Base-by-base conservation (phyloP, 2,888 invertebrate species). In the Pristionchus fissidentatus region DNA sequence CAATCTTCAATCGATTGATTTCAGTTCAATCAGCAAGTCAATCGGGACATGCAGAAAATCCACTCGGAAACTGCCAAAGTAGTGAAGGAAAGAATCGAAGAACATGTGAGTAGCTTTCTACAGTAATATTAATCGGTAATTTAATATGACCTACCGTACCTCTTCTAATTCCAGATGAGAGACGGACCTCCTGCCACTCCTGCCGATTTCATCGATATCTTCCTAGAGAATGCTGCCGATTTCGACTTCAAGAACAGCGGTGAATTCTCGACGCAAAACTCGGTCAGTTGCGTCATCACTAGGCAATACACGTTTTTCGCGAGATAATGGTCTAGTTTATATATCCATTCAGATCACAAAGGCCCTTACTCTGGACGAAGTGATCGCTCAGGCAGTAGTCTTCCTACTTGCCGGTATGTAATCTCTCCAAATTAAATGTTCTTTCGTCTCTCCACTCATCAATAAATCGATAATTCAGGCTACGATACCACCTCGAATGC, bases 131-230 rank as follows among this genome's bases (percentile, higher is more conserved):
- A 10, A 49, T 10, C 13, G 52, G 19, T 49, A 19, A 15, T 49
- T 49, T 49, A 10, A 49, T 49, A 19, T 49, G 52, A 19, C 29
- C 15, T 73, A 43, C 46, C 46, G n/a, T 73, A 43, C 43, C 26
- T 3, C 35, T 4, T 15, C 29, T 46, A 32, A 13, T 73, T 73
- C 43, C 73, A 73, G 41, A 8, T 22, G 73, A 46, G 41, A 73
- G 41, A 41, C 32, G 78, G 78, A 1, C 32, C 35, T 22, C 78
- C 78, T 3, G 8, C 29, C 19, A 22, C 35, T 32, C 78, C 78
- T 4, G 10, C 38, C 4, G 90, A 90, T 80, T 90, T 90, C 62
- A 88, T 90, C 55, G 89, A 89, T 66, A 66, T 90, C 15, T 89
- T 89, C 75, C 84, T 90, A 62, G 88, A 89, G 49, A 88, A 87